Evolutionary conservation across 2,113 vertebrate species (phyloP).

Genomic region (Lontra canadensis): DNA sequence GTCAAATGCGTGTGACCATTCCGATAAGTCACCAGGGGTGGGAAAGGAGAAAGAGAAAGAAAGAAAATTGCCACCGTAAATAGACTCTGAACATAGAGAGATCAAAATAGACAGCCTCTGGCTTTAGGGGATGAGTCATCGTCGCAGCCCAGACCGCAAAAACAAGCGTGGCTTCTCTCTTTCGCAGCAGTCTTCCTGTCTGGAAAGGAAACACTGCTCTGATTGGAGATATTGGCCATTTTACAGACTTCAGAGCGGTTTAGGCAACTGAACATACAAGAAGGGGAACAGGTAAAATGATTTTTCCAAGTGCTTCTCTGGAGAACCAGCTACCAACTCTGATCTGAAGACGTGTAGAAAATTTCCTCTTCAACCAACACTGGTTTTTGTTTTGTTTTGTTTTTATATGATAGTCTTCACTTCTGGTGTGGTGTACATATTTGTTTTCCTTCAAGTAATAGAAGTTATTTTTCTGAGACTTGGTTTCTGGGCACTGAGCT

Average conservation of each 20-base stretch:
- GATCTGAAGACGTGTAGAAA: not conserved
- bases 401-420: not conserved
- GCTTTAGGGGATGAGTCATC: slow-evolving; percentile 70
- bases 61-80: slow-evolving; percentile 61
- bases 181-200: slow-evolving; percentile 49
- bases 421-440: not conserved
- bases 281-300: slow-evolving; percentile 33
- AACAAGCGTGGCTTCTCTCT: slow-evolving; percentile 40
- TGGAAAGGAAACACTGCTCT: slow-evolving; percentile 62
- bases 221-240: slow-evolving; percentile 50
- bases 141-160: slow-evolving; percentile 54
- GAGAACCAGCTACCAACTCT: not conserved
- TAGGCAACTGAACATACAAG: not conserved
- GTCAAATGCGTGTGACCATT: slow-evolving; percentile 58
- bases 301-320: slow-evolving; percentile 38
- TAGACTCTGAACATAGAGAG: slow-evolving; percentile 66
- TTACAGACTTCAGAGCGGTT: slow-evolving; percentile 53
- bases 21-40: not conserved
- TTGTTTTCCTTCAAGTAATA: not conserved
- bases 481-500: not conserved
- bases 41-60: slow-evolving; percentile 27
- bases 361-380: not conserved
- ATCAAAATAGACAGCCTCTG: slow-evolving; percentile 75
- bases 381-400: not conserved
- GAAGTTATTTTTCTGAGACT: slow-evolving; percentile 31